phyloP scores from a whole-genome alignment of 2,888 invertebrate species.

The Eurytoma californica region DNA sequence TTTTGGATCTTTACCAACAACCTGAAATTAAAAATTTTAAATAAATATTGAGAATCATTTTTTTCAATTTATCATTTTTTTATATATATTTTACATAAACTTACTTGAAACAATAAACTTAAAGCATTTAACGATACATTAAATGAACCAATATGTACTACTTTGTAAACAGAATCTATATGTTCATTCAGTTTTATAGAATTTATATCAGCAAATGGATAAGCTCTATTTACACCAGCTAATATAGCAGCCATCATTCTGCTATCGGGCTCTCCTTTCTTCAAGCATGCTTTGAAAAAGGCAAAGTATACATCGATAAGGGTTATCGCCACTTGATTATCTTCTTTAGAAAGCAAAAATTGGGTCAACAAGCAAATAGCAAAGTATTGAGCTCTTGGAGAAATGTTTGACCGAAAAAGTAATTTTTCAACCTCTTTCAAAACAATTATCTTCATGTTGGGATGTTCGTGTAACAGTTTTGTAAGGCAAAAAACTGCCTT shows the following conservation, averaged over 20 bases:
- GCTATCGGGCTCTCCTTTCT: slow-evolving; percentile 89
- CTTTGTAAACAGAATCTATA: slow-evolving; percentile 85
- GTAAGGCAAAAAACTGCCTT: slow-evolving; percentile 91
- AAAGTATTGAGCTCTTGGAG: slow-evolving; percentile 92
- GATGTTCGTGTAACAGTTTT: slow-evolving; percentile 88
- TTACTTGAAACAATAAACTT: slow-evolving; percentile 77
- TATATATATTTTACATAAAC: slow-evolving; percentile 54
- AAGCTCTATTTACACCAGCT: slow-evolving; percentile 89
- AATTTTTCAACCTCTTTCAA: slow-evolving; percentile 92
- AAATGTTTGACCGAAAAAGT: slow-evolving; percentile 91
- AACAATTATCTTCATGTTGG: slow-evolving; percentile 93
- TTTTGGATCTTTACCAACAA: slow-evolving; percentile 64
- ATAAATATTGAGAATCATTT: background rate
- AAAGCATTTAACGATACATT: slow-evolving; percentile 80
- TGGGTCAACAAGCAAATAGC: slow-evolving; percentile 94
- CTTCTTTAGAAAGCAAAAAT: slow-evolving; percentile 85
- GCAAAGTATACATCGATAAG: slow-evolving; percentile 95
- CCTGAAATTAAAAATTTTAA: slow-evolving; percentile 58
- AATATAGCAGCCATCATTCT: slow-evolving; percentile 90
- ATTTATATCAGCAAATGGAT: slow-evolving; percentile 86
- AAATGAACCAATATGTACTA: slow-evolving; percentile 88
- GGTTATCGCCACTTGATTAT: slow-evolving; percentile 85
- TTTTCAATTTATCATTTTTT: slow-evolving; percentile 7
- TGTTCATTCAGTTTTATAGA: slow-evolving; percentile 79
- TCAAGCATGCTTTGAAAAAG: slow-evolving; percentile 94